Base-by-base conservation (phyloP, 2,797 vertebrate species). In the Bradypus variegatus region DNA sequence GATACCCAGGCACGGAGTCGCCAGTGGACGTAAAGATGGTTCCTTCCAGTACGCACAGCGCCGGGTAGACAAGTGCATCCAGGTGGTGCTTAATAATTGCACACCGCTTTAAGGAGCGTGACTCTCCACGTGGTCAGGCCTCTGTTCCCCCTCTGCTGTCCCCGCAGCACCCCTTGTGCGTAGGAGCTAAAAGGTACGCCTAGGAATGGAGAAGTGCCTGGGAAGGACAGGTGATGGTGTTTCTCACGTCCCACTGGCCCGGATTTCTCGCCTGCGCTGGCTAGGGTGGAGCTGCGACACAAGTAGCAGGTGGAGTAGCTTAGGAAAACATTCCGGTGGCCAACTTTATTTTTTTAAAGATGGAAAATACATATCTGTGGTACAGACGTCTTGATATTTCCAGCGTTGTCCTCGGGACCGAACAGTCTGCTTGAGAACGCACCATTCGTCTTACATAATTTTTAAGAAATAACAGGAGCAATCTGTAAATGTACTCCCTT, bases 291-390 rank as follows among this genome's bases (percentile, higher is more conserved):
- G 14, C 31, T 77, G 53, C n/a, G 69, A 70, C 31, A 3, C 65
- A 38, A 91, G 36, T 75, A 87, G 69, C 2, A 73, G 94, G 92
- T 45, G 70, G 92, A 36, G 89, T 25, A 72, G 65, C 60, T 90
- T 33, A 41, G 84, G 84, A n/a, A n/a, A 15, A 38, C 86, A 23
- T 33, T 41, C 84, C 67, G 53, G 5, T 0, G 0, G 58, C 31
- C 31, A 1, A 3, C 21, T 90, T n/a, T 23, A 9, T n/a, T 76
- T n/a, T 84, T 27, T 60, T 36, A 31, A 36, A 38, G 18, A 36
- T 3, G 14, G 73, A 86, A 38, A 36, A 58, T 1, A 1, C 2
- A 8, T 0, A 1, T 21, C 23, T 45, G 27, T 21, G 6, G 23
- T 1, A 2, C 1, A 45, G 82, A 13, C 53, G 31, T 13, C 64